phyloP scores from a whole-genome alignment of 2,113 vertebrate species.

The Pedionomus torquatus region DNA sequence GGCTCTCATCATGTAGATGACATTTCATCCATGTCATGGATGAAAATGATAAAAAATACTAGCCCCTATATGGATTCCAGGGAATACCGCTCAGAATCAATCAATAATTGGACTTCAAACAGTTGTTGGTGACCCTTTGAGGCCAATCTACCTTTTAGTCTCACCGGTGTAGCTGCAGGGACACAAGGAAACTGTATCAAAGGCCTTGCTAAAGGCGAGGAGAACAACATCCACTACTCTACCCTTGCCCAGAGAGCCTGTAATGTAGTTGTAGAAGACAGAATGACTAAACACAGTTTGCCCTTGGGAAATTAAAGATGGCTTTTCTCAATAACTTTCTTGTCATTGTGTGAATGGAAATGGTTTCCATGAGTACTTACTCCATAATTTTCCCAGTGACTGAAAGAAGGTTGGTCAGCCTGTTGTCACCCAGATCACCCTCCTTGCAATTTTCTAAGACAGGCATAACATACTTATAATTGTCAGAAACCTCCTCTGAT shows the following conservation, averaged over 20 bases:
- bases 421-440: background rate
- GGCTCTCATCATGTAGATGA: background rate
- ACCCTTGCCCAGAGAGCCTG: background rate
- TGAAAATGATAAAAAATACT: background rate
- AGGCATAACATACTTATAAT: background rate
- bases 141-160: background rate
- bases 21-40: no score
- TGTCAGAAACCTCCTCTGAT: background rate
- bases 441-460: background rate
- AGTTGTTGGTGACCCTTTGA: background rate
- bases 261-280: background rate
- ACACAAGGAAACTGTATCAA: background rate
- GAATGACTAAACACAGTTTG: background rate
- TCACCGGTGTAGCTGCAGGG: background rate
- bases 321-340: background rate
- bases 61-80: background rate
- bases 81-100: background rate
- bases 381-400: background rate
- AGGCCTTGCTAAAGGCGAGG: background rate
- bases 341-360: background rate
- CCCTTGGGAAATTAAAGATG: background rate
- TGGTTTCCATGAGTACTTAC: background rate
- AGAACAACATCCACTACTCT: background rate
- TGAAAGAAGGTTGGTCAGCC: background rate
- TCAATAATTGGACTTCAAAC: background rate